phyloP scores from a whole-genome alignment of 2,113 vertebrate species.

The Etheostoma cragini region DNA sequence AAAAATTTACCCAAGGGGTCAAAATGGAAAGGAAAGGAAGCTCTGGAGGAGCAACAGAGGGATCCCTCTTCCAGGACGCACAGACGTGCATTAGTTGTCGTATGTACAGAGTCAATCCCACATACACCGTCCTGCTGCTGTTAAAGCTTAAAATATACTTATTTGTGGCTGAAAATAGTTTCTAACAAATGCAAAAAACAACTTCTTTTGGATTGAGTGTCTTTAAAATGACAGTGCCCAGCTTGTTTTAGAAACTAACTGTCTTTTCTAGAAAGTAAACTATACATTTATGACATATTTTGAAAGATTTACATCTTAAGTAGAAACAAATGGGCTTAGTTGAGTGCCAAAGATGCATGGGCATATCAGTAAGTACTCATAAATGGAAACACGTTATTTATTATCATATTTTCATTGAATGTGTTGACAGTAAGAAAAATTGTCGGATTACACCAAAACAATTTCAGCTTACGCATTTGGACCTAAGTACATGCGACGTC shows the following conservation, averaged over 20 bases:
- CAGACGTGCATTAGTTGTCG: too few relatives aligned
- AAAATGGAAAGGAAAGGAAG: too few relatives aligned
- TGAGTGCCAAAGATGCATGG: neutral
- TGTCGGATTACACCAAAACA: neutral
- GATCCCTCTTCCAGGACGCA: too few relatives aligned
- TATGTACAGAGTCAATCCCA: neutral
- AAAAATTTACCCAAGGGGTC: too few relatives aligned
- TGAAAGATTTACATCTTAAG: neutral
- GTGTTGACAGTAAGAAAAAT: neutral
- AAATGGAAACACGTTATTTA: neutral
- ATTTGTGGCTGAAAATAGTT: neutral
- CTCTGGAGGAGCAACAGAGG: too few relatives aligned
- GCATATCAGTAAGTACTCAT: neutral
- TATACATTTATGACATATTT: neutral
- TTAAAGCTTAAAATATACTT: neutral
- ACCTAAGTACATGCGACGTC: neutral
- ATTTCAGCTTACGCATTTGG: neutral
- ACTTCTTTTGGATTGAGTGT: accelerated
- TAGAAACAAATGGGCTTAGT: neutral
- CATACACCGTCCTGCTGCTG: neutral
- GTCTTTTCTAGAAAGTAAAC: too few relatives aligned
- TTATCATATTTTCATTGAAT: neutral
- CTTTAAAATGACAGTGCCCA: neutral
- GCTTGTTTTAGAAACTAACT: neutral
- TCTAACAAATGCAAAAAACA: neutral